phyloP scores from a whole-genome alignment of 2,113 vertebrate genomes.

The Campylomormyrus numenius region DNA sequence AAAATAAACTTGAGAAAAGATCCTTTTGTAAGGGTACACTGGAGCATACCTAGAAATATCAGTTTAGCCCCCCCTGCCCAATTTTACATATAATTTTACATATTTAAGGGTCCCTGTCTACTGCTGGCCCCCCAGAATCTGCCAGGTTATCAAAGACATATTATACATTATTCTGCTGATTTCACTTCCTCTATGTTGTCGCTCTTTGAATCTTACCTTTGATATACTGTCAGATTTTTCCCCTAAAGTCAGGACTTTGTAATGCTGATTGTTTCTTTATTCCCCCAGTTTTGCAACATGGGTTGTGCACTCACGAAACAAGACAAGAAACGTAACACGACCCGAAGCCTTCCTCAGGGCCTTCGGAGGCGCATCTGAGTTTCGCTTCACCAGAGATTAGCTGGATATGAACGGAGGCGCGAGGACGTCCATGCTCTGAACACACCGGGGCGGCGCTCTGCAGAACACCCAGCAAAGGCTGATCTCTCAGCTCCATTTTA shows the following conservation, averaged over 20 bases:
- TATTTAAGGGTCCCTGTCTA: background rate
- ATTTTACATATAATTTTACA: background rate
- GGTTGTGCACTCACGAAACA: background rate
- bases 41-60: background rate
- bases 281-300: background rate
- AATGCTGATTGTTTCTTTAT: background rate
- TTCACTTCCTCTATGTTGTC: background rate
- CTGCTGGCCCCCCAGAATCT: background rate
- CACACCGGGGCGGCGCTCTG: background rate
- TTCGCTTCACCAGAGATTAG: background rate
- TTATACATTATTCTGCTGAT: background rate
- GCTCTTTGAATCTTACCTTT: background rate
- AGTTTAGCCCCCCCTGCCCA: background rate
- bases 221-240: background rate
- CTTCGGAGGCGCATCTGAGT: background rate
- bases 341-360: background rate
- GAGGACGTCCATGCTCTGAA: conserved; percentile 28
- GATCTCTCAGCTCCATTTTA: background rate
- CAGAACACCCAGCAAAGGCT: background rate
- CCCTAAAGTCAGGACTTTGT: background rate
- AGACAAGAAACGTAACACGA: background rate
- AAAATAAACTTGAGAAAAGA: background rate
- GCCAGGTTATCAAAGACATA: background rate
- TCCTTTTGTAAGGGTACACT: background rate
- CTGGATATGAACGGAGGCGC: background rate